Conservation (phyloP, 2,113 vertebrate species). For the Coptodon bakossiorum region DNA sequence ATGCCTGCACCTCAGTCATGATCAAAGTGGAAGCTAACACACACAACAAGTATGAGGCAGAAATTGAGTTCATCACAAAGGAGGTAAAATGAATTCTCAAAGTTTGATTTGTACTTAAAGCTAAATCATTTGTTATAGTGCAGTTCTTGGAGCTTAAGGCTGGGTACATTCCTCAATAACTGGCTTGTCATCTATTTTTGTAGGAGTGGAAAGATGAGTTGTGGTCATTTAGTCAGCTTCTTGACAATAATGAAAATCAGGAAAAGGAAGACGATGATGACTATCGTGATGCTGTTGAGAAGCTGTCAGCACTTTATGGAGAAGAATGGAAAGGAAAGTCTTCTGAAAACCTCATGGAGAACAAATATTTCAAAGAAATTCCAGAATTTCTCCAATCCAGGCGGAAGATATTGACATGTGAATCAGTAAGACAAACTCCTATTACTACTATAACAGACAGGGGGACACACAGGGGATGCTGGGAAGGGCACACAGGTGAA, state of each 20-base stretch:
- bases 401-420: neutral
- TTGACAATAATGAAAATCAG: neutral
- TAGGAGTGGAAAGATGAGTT: constrained; percentile 43
- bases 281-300: neutral
- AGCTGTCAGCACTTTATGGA: constrained; percentile 27
- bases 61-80: constrained; percentile 49
- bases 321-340: neutral
- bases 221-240: neutral
- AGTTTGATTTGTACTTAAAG: no score
- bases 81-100: constrained; percentile 16
- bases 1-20: no score
- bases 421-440: neutral
- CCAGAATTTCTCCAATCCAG: neutral
- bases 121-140: no score
- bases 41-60: constrained; percentile 25
- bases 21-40: no score
- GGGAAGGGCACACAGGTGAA: no score
- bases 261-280: neutral
- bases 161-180: no score
- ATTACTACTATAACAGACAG: no score
- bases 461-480: no score
- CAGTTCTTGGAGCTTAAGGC: no score
- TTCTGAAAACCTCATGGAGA: neutral
- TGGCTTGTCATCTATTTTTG: neutral
- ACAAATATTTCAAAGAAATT: constrained; percentile 13